Conservation (phyloP, 2,113 vertebrate genomes). For the Myotis lucifugus region DNA sequence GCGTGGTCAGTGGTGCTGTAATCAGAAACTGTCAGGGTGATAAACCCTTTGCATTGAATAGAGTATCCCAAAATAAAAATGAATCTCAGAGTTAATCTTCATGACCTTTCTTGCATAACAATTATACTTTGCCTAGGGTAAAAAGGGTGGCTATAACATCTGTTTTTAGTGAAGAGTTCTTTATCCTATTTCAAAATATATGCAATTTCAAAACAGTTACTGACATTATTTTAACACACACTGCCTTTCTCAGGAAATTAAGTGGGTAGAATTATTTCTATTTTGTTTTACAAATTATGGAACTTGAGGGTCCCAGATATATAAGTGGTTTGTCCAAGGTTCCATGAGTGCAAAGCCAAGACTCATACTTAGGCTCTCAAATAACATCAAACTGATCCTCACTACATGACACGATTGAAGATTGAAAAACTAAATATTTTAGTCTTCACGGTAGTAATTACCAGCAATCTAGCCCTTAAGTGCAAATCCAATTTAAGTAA, state of each 20-base stretch:
- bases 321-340: neutral
- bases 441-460: neutral
- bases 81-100: neutral
- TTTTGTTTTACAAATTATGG: neutral
- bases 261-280: neutral
- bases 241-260: neutral
- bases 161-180: slow-evolving; percentile 15
- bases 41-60: neutral
- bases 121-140: neutral
- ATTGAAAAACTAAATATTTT: neutral
- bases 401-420: neutral
- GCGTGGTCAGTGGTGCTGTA: neutral
- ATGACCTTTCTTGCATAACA: neutral
- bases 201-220: neutral
- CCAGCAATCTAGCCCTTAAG: neutral
- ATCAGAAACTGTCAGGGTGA: neutral
- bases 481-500: neutral
- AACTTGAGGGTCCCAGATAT: neutral
- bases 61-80: neutral
- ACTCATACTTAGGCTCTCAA: neutral
- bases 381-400: neutral
- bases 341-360: neutral
- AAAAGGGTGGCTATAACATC: neutral
- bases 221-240: neutral
- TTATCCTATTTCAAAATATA: neutral